These are phyloP conservation scores for Noctua comes DNA, from an alignment of 2,888 invertebrate species.

Conservation along the genomic window DNA sequence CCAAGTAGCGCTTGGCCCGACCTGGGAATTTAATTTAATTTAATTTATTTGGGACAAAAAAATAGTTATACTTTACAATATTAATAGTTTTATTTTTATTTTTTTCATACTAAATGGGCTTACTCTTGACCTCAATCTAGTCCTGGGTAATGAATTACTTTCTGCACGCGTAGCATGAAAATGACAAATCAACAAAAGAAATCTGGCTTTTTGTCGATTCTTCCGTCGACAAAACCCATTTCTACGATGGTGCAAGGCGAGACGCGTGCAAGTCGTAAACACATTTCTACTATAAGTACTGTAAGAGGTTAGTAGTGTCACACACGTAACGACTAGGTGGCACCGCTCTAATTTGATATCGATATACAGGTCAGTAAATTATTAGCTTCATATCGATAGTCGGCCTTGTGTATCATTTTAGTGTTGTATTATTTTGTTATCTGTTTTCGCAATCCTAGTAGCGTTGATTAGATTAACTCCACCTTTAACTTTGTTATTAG, in stretches of 20 bases:
- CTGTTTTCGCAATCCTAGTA: conserved; percentile 48
- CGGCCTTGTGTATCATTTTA: conserved; percentile 50
- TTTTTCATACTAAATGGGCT: too few species aligned
- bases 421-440: conserved; percentile 42
- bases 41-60: too few species aligned
- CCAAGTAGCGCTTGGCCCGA: neutral
- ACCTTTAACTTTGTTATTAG: conserved; percentile 32
- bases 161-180: too few species aligned
- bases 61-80: too few species aligned
- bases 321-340: conserved; percentile 17
- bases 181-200: too few species aligned
- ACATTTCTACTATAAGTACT: conserved; percentile 27
- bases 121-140: too few species aligned
- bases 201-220: too few species aligned
- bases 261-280: conserved; percentile 16
- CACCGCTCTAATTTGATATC: conserved; percentile 56
- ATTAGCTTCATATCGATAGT: conserved; percentile 48
- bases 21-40: neutral
- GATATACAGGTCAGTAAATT: conserved; percentile 54
- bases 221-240: too few species aligned
- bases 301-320: conserved; percentile 17
- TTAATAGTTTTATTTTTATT: too few species aligned
- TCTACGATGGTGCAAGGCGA: too few species aligned
- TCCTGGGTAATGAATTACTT: too few species aligned
- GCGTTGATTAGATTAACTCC: conserved; percentile 58